Evolutionary conservation across 2,888 invertebrate genomes (phyloP), one percentile per base, ranked within the genome.

Genomic region (Tetramorium bicarinatum): DNA sequence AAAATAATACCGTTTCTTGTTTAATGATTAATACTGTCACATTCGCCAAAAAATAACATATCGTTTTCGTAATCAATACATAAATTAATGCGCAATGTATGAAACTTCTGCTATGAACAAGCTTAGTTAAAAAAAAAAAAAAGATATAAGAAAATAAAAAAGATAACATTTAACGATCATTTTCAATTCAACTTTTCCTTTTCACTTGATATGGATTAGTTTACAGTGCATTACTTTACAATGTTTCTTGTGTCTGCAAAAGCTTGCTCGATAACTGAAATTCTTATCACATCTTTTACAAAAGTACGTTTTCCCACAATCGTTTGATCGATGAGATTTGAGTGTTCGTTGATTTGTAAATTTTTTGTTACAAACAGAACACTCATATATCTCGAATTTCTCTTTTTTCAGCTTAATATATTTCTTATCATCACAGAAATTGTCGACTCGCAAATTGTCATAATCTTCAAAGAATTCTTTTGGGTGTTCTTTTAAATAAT

Each of bases 251-350:
- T 87, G 83, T 0, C 82, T 66, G 3, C 15, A 77, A n/a, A 29
- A 83, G 44, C 85, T 85, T 0, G 81, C 29, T 0, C 69, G 18
- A n/a, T 83, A 83, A 0, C 0, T 0, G 29, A 59, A 85, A 0
- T 0, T 1, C 8, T 11, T 25, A 0, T 25, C 7, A n/a, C 85
- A 87, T 6, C 0, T 2, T 4, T 0, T 3, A 15, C 87, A 87
- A 0, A 0, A 2, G 6, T 38, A 74, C 0, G 0, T 8, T 8
- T 6, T 80, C 4, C 49, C 18, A 2, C 82, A 86, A 44, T 88
- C 85, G 0, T 87, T 87, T 0, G 29, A 3, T 21, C 13, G 47
- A 3, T 84, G 84, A 0, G 83, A 82, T 1, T n/a, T 49, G 0
- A 84, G 4, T 0, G 75, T 80, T 0, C 71, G 62, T 0, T 0